These are phyloP conservation scores for Saccopteryx bilineata DNA, from an alignment of 2,113 vertebrate species.

Conservation along the genomic window DNA sequence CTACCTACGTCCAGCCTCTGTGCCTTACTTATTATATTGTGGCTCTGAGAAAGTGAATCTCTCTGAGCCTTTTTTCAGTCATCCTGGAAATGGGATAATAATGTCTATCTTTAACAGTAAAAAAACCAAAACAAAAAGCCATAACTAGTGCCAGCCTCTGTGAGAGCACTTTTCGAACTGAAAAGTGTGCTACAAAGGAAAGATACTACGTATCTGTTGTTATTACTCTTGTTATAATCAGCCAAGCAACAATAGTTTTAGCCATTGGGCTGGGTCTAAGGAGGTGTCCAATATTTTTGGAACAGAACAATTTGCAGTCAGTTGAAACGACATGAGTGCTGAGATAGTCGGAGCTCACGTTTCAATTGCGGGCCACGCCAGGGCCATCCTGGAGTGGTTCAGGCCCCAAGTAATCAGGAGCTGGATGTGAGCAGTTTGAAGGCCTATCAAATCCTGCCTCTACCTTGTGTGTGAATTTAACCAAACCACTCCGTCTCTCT, in stretches of 20 bases:
- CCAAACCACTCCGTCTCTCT: neutral
- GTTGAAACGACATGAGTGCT: neutral
- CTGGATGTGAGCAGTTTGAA: neutral
- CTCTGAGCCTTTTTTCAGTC: neutral
- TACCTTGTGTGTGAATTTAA: fast-evolving
- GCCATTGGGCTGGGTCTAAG: neutral
- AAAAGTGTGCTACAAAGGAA: neutral
- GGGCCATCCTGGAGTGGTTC: neutral
- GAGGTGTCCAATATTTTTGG: neutral
- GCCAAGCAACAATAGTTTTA: neutral
- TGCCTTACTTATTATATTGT: neutral
- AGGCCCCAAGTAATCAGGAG: neutral
- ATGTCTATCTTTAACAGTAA: neutral
- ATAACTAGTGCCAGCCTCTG: neutral
- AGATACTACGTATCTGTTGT: neutral
- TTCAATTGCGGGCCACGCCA: neutral
- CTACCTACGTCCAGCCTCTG: neutral
- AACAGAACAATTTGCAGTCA: neutral
- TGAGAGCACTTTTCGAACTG: neutral
- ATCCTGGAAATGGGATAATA: neutral
- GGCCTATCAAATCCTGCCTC: neutral
- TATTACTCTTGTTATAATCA: neutral
- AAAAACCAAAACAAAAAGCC: neutral
- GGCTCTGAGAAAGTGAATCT: neutral
- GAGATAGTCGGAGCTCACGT: neutral